Evolutionary conservation across 2,797 vertebrate species (phyloP).

Genomic region (Pangasius macronema): DNA sequence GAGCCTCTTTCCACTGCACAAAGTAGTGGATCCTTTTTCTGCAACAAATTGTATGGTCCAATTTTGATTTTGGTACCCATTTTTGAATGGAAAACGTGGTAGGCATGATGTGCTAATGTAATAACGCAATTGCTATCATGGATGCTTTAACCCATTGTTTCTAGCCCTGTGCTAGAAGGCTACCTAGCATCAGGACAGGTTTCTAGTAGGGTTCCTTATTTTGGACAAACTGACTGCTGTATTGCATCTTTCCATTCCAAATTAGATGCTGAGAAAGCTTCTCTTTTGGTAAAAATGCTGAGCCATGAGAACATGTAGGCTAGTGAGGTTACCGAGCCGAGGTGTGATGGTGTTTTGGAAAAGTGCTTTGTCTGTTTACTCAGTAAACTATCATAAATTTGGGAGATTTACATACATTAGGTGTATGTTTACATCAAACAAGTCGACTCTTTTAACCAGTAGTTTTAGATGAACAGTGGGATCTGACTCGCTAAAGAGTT

Average conservation of each 20-base stretch:
- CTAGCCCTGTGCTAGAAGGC: neutral
- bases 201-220: neutral
- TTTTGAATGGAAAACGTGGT: neutral
- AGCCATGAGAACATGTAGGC: neutral
- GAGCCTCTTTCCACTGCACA: slow-evolving; percentile 8
- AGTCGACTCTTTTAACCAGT: neutral
- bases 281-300: slow-evolving; percentile 9
- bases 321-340: neutral
- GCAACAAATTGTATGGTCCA: neutral
- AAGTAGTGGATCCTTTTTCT: neutral
- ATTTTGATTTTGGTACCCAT: neutral
- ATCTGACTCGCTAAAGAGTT: neutral
- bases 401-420: neutral
- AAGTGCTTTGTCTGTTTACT: neutral
- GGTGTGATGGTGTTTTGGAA: neutral
- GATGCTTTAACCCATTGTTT: neutral
- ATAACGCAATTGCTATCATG: neutral
- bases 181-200: neutral
- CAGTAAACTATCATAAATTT: no score
- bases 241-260: neutral
- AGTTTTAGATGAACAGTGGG: neutral
- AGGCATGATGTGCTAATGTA: neutral
- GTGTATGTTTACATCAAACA: neutral
- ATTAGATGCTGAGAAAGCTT: neutral
- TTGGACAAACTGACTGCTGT: neutral